These are phyloP conservation scores for Brevimyrus niger DNA, from an alignment of 2,113 vertebrate genomes.

Conservation along the genomic window DNA sequence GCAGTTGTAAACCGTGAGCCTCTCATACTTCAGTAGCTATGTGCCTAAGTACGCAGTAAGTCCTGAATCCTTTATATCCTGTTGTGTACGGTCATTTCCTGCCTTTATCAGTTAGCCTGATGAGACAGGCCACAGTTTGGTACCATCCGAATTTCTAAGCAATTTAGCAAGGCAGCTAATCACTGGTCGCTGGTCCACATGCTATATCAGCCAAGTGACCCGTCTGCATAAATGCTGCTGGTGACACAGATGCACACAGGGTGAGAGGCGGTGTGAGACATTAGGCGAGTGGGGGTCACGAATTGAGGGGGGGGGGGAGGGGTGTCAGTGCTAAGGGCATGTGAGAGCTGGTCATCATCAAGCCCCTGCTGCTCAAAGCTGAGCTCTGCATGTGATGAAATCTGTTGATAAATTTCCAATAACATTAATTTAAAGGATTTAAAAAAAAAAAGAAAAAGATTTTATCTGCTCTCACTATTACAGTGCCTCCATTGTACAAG, in stretches of 20 bases:
- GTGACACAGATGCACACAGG: not conserved
- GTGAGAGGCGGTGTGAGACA: not conserved
- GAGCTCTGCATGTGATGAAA: not conserved
- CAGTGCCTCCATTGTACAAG: not conserved
- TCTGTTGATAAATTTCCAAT: not conserved
- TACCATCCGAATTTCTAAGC: not conserved
- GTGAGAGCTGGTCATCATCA: not conserved
- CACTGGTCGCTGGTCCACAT: not conserved
- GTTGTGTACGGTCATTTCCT: not conserved
- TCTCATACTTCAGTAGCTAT: not conserved
- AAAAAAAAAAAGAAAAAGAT: not conserved
- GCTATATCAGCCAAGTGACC: not conserved
- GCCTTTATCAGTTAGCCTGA: not conserved
- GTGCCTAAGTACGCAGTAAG: not conserved
- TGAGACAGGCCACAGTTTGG: not conserved
- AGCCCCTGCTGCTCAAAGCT: not conserved
- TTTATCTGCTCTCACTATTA: not conserved
- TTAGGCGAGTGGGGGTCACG: not conserved
- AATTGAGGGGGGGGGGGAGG: not conserved
- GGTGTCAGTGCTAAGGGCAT: not conserved
- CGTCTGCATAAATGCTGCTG: not conserved
- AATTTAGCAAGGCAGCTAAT: not conserved
- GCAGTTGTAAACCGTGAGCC: not conserved
- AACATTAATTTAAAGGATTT: not conserved
- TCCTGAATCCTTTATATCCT: not conserved